A percentile compares a stretch with the other conserved stretches of the same genome.
phyloP scores from a whole-genome alignment of 2,113 vertebrate genomes.

The Hiodon tergisus region DNA sequence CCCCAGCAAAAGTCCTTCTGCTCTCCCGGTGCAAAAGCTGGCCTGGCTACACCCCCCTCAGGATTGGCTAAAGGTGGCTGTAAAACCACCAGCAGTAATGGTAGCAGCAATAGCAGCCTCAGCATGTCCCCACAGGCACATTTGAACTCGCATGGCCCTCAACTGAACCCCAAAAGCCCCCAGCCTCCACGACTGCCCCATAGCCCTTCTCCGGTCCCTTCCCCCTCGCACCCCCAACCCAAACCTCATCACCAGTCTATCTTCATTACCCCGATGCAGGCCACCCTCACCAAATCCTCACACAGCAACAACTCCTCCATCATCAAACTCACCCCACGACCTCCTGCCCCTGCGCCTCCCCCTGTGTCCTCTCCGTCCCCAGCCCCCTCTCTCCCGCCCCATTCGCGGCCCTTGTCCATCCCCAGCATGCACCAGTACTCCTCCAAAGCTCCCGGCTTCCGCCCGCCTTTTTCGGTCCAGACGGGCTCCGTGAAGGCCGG shows the following conservation, averaged over 20 bases:
- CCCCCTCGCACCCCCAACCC: constrained; percentile 28
- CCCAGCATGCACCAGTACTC: constrained; percentile 53
- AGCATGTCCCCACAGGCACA: constrained; percentile 62
- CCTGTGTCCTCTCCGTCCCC: constrained; percentile 39
- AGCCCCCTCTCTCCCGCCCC: constrained; percentile 38
- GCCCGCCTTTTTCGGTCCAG: constrained; percentile 17
- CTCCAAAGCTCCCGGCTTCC: background rate
- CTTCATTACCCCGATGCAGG: constrained; percentile 73
- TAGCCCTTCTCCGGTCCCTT: constrained; percentile 25
- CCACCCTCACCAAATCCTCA: constrained; percentile 67
- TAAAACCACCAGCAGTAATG: constrained; percentile 56
- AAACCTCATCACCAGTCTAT: constrained; percentile 62
- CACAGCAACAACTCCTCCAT: constrained; percentile 63
- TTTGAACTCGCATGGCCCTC: constrained; percentile 32
- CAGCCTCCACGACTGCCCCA: constrained; percentile 19
- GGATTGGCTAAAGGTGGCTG: constrained; percentile 32
- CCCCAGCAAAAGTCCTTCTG: constrained; percentile 54
- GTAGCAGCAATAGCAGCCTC: constrained; percentile 41
- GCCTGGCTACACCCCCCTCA: constrained; percentile 18
- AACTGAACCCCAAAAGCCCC: constrained; percentile 20
- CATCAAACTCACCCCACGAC: constrained; percentile 61
- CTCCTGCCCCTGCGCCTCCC: constrained; percentile 34
- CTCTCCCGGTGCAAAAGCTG: constrained; percentile 23
- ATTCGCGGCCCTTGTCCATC: constrained; percentile 43
- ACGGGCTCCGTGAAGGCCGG: constrained; percentile 7